These are phyloP conservation scores for Drosophila multiciliata DNA, from an alignment of 2,888 invertebrate genomes.

Conservation along the genomic window DNA sequence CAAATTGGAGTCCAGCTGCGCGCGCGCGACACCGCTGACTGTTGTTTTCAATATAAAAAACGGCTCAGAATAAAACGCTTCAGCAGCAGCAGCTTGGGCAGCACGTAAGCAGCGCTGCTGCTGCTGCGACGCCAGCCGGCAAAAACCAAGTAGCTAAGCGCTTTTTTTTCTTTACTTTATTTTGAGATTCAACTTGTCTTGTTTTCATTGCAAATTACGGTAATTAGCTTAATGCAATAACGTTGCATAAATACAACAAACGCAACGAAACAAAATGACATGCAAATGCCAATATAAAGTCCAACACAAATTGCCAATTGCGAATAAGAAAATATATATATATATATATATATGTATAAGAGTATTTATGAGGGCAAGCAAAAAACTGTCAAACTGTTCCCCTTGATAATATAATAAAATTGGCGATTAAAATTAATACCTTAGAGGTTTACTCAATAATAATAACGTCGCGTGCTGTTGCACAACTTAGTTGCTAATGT, in stretches of 20 bases:
- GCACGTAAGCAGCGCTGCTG: slow-evolving; percentile 12
- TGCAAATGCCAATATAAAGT: slow-evolving; percentile 16
- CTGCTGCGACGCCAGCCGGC: slow-evolving; percentile 21
- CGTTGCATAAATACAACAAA: slow-evolving; percentile 24
- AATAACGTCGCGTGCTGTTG: background rate
- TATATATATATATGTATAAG: background rate
- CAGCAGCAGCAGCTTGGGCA: background rate
- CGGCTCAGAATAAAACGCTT: slow-evolving; percentile 5
- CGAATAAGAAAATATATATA: background rate
- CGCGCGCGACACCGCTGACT: slow-evolving; percentile 58
- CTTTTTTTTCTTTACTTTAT: background rate
- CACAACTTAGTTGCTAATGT: background rate
- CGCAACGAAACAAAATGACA: background rate
- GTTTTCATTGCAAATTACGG: slow-evolving; percentile 49
- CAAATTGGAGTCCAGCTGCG: slow-evolving; percentile 35
- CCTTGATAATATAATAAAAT: background rate
- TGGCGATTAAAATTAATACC: background rate
- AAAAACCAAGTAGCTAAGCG: background rate
- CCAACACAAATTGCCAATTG: slow-evolving; percentile 27
- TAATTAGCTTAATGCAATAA: slow-evolving; percentile 40
- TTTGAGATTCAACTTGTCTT: slow-evolving; percentile 31
- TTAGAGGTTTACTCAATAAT: background rate
- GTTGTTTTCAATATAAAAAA: slow-evolving; percentile 6
- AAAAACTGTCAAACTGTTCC: background rate
- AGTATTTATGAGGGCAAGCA: background rate